These are phyloP conservation scores for Saccostrea cuccullata DNA, from an alignment of 1,140 invertebrate species.

Conservation along the genomic window DNA sequence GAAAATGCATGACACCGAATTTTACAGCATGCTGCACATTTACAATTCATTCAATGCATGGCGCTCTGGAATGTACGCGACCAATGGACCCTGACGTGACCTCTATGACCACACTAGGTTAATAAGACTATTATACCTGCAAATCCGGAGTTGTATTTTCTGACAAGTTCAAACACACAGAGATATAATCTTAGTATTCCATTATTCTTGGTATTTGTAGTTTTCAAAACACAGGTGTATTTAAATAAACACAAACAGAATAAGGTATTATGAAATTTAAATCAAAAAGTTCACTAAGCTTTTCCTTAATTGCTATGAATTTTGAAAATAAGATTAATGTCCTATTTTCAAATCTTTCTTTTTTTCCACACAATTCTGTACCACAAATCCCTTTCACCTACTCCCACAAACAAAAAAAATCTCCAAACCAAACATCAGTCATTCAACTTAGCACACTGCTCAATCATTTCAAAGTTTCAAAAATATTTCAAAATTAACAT, in stretches of 20 bases:
- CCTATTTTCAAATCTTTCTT: background rate
- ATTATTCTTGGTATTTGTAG: constrained; percentile 22
- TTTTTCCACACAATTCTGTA: background rate
- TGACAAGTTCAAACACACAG: constrained; percentile 20
- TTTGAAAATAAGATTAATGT: constrained; percentile 14
- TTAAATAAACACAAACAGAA: constrained; percentile 3
- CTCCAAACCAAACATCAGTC: background rate
- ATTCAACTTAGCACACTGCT: background rate
- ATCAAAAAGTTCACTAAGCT: constrained; percentile 28
- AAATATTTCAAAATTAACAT: background rate
- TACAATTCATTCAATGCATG: constrained; percentile 25
- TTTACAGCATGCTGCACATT: constrained; percentile 14
- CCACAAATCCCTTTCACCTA: background rate
- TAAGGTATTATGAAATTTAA: constrained; percentile 32
- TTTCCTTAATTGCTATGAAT: background rate
- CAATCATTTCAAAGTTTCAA: constrained; percentile 14
- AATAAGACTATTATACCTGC: constrained; percentile 17
- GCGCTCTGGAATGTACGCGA: background rate
- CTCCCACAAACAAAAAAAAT: too few species aligned
- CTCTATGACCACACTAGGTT: background rate
- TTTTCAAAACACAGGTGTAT: constrained; percentile 35
- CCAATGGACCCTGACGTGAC: constrained; percentile 10
- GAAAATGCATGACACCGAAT: constrained; percentile 16
- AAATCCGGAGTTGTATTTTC: background rate
- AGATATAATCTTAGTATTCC: constrained; percentile 8